These are phyloP conservation scores for Herpetotheres cachinnans DNA, from an alignment of 2,113 vertebrate genomes.

Conservation along the genomic window DNA sequence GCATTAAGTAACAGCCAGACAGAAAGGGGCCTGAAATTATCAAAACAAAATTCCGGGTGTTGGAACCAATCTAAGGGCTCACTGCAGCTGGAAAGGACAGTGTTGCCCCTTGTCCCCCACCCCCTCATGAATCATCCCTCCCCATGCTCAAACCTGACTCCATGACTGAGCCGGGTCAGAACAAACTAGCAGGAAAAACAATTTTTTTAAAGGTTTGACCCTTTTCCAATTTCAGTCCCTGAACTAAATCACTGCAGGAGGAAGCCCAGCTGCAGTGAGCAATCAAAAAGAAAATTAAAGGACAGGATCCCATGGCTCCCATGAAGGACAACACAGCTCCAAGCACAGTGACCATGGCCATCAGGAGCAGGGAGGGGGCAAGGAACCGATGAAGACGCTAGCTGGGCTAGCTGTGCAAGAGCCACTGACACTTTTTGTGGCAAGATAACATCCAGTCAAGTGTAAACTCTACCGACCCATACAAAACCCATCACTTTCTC, in stretches of 20 bases:
- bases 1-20: constrained; percentile 30
- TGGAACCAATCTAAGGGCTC: not conserved
- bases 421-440: not conserved
- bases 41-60: not conserved
- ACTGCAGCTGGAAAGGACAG: not conserved
- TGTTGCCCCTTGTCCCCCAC: not conserved
- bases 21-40: not conserved
- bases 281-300: not conserved
- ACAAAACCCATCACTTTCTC: not conserved
- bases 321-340: not conserved
- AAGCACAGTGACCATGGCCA: not conserved
- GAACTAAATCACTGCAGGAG: not conserved
- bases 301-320: not conserved
- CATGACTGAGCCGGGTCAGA: not conserved
- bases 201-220: not conserved
- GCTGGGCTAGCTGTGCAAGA: not conserved
- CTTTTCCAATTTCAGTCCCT: not conserved
- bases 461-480: not conserved
- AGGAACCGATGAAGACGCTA: not conserved
- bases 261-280: not conserved
- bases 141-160: not conserved
- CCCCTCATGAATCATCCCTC: not conserved
- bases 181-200: not conserved
- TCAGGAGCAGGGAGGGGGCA: not conserved
- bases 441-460: not conserved